A percentile compares a stretch with the other conserved stretches of the same genome.
Conservation (phyloP, 1,140 invertebrate species). For the Drosophila punjabiensis region DNA sequence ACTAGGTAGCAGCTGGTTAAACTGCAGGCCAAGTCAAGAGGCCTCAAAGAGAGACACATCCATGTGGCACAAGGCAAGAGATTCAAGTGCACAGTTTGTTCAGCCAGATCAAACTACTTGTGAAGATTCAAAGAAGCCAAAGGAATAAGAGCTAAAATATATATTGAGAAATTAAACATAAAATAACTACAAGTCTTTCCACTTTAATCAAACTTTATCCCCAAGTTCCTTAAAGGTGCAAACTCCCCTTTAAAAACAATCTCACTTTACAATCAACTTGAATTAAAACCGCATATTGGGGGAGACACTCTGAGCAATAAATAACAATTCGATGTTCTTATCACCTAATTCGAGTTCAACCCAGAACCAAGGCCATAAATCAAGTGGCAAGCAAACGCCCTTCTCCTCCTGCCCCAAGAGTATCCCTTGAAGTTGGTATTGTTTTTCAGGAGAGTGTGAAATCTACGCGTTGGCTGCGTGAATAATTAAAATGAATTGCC, state of each 20-base stretch:
- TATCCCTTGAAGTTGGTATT: slow-evolving; percentile 26
- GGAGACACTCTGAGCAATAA: slow-evolving; percentile 51
- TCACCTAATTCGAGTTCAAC: slow-evolving; percentile 61
- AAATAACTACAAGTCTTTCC: neutral
- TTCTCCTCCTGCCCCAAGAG: slow-evolving; percentile 9
- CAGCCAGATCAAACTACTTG: slow-evolving; percentile 17
- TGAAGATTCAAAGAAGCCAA: neutral
- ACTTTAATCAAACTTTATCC: neutral
- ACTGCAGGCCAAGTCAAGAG: slow-evolving; percentile 32
- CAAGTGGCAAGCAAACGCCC: slow-evolving; percentile 59
- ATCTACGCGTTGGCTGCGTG: slow-evolving; percentile 69
- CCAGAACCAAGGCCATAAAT: slow-evolving; percentile 66
- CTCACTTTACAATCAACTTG: slow-evolving; percentile 45
- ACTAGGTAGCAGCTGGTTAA: slow-evolving; percentile 40
- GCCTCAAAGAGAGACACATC: neutral
- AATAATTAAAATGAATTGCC: slow-evolving; percentile 82
- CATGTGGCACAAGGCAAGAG: slow-evolving; percentile 4
- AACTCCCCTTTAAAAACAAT: slow-evolving; percentile 51
- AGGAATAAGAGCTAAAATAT: neutral
- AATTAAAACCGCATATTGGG: slow-evolving; percentile 52
- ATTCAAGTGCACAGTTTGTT: neutral
- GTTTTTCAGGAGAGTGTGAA: slow-evolving; percentile 64
- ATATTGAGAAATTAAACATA: neutral
- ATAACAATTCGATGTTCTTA: slow-evolving; percentile 83
- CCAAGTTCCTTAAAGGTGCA: slow-evolving; percentile 9